These are phyloP conservation scores for Falco novaeseelandiae DNA, from an alignment of 2,797 vertebrate species.

Conservation along the genomic window DNA sequence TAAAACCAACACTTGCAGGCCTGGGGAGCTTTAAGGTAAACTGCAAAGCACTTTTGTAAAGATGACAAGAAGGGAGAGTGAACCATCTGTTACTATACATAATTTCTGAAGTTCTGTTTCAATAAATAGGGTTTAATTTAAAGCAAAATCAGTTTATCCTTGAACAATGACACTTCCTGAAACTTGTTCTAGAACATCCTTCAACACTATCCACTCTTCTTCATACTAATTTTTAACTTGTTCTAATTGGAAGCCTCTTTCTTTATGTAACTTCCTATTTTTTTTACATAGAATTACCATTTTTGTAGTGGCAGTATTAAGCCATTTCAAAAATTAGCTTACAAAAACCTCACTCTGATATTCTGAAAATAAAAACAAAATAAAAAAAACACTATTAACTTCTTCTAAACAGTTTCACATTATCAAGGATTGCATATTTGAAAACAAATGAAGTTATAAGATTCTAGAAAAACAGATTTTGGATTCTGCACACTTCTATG, in stretches of 20 bases:
- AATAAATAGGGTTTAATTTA: not conserved
- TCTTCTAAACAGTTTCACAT: not conserved
- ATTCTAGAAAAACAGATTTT: not conserved
- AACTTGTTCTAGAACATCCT: not conserved
- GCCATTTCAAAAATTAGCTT: not conserved
- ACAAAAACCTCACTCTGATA: not conserved
- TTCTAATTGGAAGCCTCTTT: not conserved
- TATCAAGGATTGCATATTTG: not conserved
- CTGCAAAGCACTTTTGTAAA: not conserved
- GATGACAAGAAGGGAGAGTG: not conserved
- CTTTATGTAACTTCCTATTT: not conserved
- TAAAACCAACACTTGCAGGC: not conserved
- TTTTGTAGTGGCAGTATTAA: not conserved
- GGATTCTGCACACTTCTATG: not conserved
- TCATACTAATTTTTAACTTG: not conserved
- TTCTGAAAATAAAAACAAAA: not conserved
- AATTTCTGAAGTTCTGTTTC: not conserved
- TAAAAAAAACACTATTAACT: not conserved
- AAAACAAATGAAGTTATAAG: not conserved
- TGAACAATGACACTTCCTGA: not conserved
- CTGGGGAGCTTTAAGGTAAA: not conserved
- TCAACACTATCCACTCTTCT: not conserved
- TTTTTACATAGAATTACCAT: not conserved
- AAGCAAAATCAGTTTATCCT: not conserved
- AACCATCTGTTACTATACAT: not conserved